These are phyloP conservation scores for Pelusios castaneus DNA, from an alignment of 2,113 vertebrate species.

Conservation along the genomic window DNA sequence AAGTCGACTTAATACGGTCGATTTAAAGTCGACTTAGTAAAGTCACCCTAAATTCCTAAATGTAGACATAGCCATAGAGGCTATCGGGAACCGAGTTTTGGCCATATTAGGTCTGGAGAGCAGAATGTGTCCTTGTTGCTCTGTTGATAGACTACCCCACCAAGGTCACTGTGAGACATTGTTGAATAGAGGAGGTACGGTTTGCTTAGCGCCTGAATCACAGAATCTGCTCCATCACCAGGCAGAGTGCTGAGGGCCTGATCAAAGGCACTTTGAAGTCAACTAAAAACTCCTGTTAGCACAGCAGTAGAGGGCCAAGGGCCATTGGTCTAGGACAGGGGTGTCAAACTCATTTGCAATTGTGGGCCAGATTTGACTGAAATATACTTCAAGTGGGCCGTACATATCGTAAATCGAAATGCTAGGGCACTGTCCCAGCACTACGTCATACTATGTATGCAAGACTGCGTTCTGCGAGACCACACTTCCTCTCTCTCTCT, in stretches of 20 bases:
- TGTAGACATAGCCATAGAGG: not conserved
- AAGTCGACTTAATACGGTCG: too few relatives aligned
- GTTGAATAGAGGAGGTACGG: not conserved
- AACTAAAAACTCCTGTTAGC: not conserved
- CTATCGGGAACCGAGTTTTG: not conserved
- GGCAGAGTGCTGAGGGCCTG: fast-evolving
- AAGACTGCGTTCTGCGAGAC: too few relatives aligned
- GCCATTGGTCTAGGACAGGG: too few relatives aligned
- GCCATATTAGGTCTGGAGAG: not conserved
- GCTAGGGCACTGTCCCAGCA: too few relatives aligned
- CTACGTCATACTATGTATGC: too few relatives aligned
- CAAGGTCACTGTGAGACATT: not conserved
- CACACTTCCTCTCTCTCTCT: too few relatives aligned
- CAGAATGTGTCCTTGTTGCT: fast-evolving
- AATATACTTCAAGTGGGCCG: too few relatives aligned
- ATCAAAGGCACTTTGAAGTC: not conserved
- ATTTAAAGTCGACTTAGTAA: too few relatives aligned
- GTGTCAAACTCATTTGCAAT: too few relatives aligned
- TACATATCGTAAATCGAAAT: too few relatives aligned
- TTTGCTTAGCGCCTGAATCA: not conserved
- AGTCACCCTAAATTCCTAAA: too few relatives aligned
- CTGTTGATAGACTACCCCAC: not conserved
- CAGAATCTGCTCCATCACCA: fast-evolving
- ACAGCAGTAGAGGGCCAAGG: not conserved
- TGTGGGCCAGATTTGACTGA: too few relatives aligned